These are phyloP conservation scores for Bruchidius siliquastri DNA, from an alignment of 2,888 invertebrate genomes.

Conservation along the genomic window DNA sequence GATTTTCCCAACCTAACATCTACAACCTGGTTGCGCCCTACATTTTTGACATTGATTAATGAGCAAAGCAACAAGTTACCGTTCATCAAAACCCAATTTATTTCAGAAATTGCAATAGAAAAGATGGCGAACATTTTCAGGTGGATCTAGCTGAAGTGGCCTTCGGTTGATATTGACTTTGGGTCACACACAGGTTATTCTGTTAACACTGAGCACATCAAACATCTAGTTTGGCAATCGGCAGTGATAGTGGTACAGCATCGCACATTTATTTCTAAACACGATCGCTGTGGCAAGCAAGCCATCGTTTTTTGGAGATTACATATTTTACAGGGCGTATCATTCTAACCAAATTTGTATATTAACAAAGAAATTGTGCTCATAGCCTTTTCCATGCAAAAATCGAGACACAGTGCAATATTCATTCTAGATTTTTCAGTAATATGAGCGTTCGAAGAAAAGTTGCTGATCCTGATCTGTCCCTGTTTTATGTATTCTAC, in stretches of 20 bases:
- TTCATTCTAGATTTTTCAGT: no score
- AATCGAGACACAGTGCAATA: no score
- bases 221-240: constrained; percentile 34
- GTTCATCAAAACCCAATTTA: not conserved
- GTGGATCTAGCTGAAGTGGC: not conserved
- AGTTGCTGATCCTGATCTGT: no score
- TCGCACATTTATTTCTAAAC: constrained; percentile 26
- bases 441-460: no score
- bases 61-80: not conserved
- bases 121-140: not conserved
- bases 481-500: no score
- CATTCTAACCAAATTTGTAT: not conserved
- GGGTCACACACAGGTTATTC: not conserved
- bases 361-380: no score
- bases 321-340: not conserved
- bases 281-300: constrained; percentile 40
- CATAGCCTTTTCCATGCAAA: no score
- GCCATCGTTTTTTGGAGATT: constrained; percentile 20
- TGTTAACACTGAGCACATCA: constrained; percentile 26
- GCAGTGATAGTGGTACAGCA: constrained; percentile 24
- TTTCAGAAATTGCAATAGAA: not conserved
- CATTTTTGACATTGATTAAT: not conserved
- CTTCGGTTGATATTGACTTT: not conserved
- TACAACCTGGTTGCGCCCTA: no score
- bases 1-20: no score